These are phyloP conservation scores for Boleophthalmus pectinirostris DNA, from an alignment of 2,113 vertebrate species.

Conservation along the genomic window DNA sequence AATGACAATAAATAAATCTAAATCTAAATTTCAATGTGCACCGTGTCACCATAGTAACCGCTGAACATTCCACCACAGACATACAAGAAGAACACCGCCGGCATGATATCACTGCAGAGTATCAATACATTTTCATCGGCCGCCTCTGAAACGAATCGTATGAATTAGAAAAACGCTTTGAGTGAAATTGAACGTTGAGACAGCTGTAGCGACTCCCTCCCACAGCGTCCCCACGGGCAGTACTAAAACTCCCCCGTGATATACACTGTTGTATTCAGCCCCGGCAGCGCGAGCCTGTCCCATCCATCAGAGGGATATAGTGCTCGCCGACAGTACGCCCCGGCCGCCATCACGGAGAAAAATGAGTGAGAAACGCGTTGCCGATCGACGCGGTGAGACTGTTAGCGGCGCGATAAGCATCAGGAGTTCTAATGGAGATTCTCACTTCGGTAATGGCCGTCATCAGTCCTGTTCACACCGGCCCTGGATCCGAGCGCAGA, in stretches of 20 bases:
- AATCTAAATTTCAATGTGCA: too few relatives aligned
- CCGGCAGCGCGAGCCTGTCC: slow-evolving; percentile 19
- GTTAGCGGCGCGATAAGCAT: slow-evolving; percentile 41
- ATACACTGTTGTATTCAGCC: slow-evolving; percentile 24
- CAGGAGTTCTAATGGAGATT: slow-evolving; percentile 28
- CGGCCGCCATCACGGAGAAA: slow-evolving; percentile 38
- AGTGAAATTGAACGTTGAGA: not conserved
- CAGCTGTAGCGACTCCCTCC: slow-evolving; percentile 7
- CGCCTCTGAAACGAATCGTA: not conserved
- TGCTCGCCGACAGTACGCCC: slow-evolving; percentile 37
- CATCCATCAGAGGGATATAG: slow-evolving; percentile 47
- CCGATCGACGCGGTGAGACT: slow-evolving; percentile 43
- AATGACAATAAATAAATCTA: too few relatives aligned
- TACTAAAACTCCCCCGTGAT: slow-evolving; percentile 23
- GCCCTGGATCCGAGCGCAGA: slow-evolving; percentile 31
- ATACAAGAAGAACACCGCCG: too few relatives aligned
- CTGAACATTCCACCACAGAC: too few relatives aligned
- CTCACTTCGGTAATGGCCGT: slow-evolving; percentile 39
- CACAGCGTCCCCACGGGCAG: not conserved
- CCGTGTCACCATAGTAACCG: too few relatives aligned
- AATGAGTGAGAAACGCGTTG: slow-evolving; percentile 31
- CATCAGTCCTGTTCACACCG: slow-evolving; percentile 29
- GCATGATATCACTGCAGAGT: too few relatives aligned
- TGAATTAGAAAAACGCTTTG: not conserved
- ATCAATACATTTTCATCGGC: not conserved